These are phyloP conservation scores for Antechinus stuartii DNA, from an alignment of 2,113 vertebrate species.

Conservation along the genomic window DNA sequence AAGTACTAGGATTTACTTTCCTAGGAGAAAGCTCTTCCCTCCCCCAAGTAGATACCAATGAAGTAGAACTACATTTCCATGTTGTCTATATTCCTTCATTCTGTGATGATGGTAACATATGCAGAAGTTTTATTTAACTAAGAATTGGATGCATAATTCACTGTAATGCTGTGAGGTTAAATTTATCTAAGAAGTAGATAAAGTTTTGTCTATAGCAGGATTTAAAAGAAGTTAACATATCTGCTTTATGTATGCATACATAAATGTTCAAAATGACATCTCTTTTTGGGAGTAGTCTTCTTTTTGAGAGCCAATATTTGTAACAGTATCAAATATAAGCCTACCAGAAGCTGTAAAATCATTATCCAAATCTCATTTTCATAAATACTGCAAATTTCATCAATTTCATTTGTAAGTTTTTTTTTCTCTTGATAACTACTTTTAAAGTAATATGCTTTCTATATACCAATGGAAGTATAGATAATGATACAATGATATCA, in stretches of 20 bases:
- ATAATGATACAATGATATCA: background rate
- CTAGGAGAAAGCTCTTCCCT: background rate
- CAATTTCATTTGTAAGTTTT: background rate
- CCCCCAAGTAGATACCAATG: background rate
- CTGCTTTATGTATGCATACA: background rate
- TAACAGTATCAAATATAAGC: conserved; percentile 9
- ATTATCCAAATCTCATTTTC: background rate
- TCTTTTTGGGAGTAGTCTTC: background rate
- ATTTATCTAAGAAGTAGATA: background rate
- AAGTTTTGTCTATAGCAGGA: background rate
- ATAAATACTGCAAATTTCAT: conserved; percentile 15
- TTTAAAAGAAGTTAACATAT: conserved; percentile 11
- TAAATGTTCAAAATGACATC: background rate
- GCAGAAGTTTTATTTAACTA: background rate
- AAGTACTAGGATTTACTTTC: background rate
- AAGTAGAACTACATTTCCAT: conserved; percentile 8
- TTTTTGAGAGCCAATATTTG: background rate
- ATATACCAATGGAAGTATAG: background rate
- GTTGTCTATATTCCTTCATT: background rate
- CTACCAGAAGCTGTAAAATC: background rate
- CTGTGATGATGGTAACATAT: background rate
- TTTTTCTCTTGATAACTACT: background rate
- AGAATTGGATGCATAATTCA: background rate
- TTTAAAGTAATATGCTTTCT: background rate
- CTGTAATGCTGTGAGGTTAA: background rate